Evolutionary conservation across 2,888 invertebrate genomes (phyloP), one percentile per base, ranked within the genome.

Genomic region (Nymphalis urticae): DNA sequence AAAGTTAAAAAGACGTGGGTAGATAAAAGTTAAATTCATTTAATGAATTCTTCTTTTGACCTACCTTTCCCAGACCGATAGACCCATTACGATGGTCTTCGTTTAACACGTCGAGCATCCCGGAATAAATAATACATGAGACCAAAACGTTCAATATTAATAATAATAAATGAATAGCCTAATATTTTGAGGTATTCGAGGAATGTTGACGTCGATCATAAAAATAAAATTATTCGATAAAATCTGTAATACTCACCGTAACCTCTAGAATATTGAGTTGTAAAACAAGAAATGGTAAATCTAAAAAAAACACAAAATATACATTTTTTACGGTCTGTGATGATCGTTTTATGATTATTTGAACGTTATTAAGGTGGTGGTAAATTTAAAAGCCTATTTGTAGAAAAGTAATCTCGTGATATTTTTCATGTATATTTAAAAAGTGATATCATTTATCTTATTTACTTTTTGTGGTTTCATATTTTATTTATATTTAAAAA

Each of bases 271-370:
- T 87, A 90, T 89, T 88, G 85, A 86, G 86, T 86, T 87, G 84
- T 89, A 89, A 90, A 89, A 88, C 80, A 87, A 84, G 88, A 85
- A 87, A 89, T 87, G 86, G 87, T 87, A 89, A 91, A 91, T 90
- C 88, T 87, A 85, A 86, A 90, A 88, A 88, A 89, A 89, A 85
- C 6, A 10, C 86, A 83, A 83, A 86, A 85, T 86, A 81, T 82
- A 82, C 77, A 82, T 85, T 85, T 60, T 83, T 89, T 89, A 91
- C 85, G 81, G 87, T 84, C 87, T 82, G 84, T 82, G 85, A 84
- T 90, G 88, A 90, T 85, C 85, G 82, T 77, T 88, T 89, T 88
- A 90, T 87, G 87, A 87, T 89, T 88, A 89, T 89, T 90, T 87
- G 87, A 85, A 82, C 86, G 88, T 82, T 84, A 79, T 80, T 83